These are phyloP conservation scores for Lasioglossum leucozonium DNA, from an alignment of 2,888 invertebrate species.

Conservation along the genomic window DNA sequence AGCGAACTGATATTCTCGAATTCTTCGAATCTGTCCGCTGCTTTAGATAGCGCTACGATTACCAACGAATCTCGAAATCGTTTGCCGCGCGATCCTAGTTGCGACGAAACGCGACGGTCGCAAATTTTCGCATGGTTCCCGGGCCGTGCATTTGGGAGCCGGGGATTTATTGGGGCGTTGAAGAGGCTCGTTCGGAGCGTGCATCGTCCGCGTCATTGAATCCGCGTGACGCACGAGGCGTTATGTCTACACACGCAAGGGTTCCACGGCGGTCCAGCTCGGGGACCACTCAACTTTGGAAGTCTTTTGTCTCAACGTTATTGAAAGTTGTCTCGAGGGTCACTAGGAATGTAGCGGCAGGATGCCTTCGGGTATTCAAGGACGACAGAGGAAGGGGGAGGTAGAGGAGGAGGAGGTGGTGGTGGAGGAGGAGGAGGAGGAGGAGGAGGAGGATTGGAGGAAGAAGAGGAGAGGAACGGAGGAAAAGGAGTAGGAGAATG, in stretches of 20 bases:
- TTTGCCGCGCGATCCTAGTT: background rate
- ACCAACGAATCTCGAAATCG: background rate
- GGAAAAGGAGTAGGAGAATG: constrained; percentile 33
- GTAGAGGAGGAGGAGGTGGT: constrained; percentile 59
- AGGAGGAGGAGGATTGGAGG: constrained; percentile 28
- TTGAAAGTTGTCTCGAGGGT: constrained; percentile 81
- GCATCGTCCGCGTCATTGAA: constrained; percentile 5
- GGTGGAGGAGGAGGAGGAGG: constrained; percentile 46
- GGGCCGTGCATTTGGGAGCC: background rate
- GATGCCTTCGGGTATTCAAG: constrained; percentile 76
- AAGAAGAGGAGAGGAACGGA: constrained; percentile 33
- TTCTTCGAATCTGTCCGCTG: background rate
- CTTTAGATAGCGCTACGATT: background rate
- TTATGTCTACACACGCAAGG: constrained; percentile 30
- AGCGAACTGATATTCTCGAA: background rate
- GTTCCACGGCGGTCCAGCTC: constrained; percentile 23
- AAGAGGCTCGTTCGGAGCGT: constrained; percentile 30
- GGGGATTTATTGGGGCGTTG: constrained; percentile 3
- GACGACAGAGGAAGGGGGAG: constrained; percentile 66
- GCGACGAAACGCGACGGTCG: no score
- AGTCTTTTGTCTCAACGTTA: constrained; percentile 79
- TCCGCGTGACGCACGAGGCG: constrained; percentile 34
- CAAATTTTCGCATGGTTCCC: background rate
- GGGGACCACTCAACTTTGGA: constrained; percentile 65
- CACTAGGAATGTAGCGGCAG: constrained; percentile 81